Conservation (phyloP, 1,140 invertebrate genomes). For the Drosophila pruinosa region DNA sequence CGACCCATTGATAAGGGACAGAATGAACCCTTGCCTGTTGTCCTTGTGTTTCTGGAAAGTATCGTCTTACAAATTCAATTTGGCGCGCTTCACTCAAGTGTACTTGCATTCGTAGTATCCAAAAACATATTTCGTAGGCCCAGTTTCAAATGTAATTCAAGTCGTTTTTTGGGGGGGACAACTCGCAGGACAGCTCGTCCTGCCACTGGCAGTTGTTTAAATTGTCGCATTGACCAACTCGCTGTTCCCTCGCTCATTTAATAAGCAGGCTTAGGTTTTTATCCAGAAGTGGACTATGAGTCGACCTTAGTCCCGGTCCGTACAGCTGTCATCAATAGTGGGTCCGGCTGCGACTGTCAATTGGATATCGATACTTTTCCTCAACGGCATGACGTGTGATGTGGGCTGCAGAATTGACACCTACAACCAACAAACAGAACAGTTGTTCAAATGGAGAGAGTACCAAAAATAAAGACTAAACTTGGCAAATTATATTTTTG, state of each 20-base stretch:
- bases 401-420: slow-evolving; percentile 19
- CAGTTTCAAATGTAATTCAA: slow-evolving; percentile 72
- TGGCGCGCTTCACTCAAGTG: slow-evolving; percentile 80
- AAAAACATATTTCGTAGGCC: slow-evolving; percentile 59
- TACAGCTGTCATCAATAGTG: slow-evolving; percentile 62
- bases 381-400: slow-evolving; percentile 6
- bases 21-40: slow-evolving; percentile 37
- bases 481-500: too few relatives aligned
- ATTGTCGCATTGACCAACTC: slow-evolving; percentile 48
- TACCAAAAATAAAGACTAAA: not conserved
- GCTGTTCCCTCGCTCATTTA: slow-evolving; percentile 42
- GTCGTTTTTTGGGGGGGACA: slow-evolving; percentile 48
- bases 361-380: slow-evolving; percentile 63
- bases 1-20: slow-evolving; percentile 41
- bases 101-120: slow-evolving; percentile 46
- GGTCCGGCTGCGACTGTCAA: slow-evolving; percentile 53
- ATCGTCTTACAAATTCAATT: slow-evolving; percentile 77
- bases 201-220: slow-evolving; percentile 17
- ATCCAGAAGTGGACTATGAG: slow-evolving; percentile 71
- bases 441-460: slow-evolving; percentile 35
- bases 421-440: slow-evolving; percentile 5
- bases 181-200: slow-evolving; percentile 21
- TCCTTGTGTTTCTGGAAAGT: slow-evolving; percentile 45
- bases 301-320: slow-evolving; percentile 34
- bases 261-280: slow-evolving; percentile 79